Evolutionary conservation across 2,888 invertebrate species (phyloP), one percentile per base, ranked within the genome.

Genomic region (Lobophora halterata): DNA sequence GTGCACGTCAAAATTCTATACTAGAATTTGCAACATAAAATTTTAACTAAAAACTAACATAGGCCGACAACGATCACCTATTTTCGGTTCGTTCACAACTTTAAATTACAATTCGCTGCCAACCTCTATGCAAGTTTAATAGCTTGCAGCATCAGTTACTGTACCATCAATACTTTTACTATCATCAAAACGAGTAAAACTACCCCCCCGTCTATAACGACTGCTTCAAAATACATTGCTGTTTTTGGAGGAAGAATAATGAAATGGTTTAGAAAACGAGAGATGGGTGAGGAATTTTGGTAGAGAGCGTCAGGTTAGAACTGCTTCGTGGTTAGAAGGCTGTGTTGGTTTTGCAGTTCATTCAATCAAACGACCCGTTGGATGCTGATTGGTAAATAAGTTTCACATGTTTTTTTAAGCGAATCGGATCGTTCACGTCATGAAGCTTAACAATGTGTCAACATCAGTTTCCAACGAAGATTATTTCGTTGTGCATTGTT

Each of bases 351-450:
- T 67, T 61, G 56, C 51, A 63, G 65, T 68, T 68, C 70, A 76
- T 71, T 75, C 74, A 75, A 78, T 78, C 74, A 71, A 63, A 53
- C 67, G 76, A 67, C 56, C 60, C 67, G 70, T 55, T 72, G 77
- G 65, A 71, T 65, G 65, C 69, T 73, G 77, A 75, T 77, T 74
- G 74, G 72, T 72, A 75, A 76, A 75, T 71, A 71, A 75, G 67
- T 61, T 31, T 49, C 58, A 60, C 51, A 46, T 50, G 52, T 58
- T 51, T 58, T 55, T 65, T 55, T 59, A 59, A 62, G 52, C 65
- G 62, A 62, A 60, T 40, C 53, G 40, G 52, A 53, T 56, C 38
- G 43, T 49, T 51, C 49, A 43, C 60, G 56, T 60, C 65, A 57
- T 61, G 49, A 34, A 41, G 58, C 55, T 65, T 68, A 73, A 73